A percentile compares a stretch with the other conserved stretches of the same genome.
These are phyloP conservation scores for Channallabes apus DNA, from an alignment of 2,797 vertebrate species.

Conservation along the genomic window DNA sequence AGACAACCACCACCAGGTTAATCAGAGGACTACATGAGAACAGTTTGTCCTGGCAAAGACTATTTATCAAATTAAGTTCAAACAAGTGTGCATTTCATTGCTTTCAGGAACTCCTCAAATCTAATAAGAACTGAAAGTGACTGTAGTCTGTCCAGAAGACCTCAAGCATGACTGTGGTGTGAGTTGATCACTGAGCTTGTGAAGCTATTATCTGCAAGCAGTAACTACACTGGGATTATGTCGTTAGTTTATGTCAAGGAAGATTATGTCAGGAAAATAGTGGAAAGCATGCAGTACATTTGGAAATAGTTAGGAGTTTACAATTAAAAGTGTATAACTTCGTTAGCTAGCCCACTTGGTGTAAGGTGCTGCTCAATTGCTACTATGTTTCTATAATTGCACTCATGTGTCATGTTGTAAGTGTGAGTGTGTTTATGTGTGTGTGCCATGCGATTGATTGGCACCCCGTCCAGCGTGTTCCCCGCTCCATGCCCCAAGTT, in stretches of 20 bases:
- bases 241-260: neutral
- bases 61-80: constrained; percentile 11
- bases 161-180: neutral
- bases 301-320: neutral
- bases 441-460: no score
- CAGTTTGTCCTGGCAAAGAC: neutral
- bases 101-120: neutral
- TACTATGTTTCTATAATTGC: neutral
- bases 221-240: neutral
- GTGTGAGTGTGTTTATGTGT: no score
- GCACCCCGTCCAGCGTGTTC: no score
- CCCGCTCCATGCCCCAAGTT: no score
- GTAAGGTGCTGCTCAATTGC: neutral
- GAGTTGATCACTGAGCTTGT: neutral
- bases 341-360: neutral
- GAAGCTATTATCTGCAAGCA: neutral
- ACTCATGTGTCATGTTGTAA: neutral
- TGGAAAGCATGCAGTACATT: neutral
- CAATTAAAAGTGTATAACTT: neutral
- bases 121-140: neutral
- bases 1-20: neutral
- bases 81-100: neutral
- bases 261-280: neutral
- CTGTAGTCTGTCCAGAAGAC: neutral
- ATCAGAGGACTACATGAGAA: neutral